Evolutionary conservation across 2,113 vertebrate genomes (phyloP).

Genomic region (Malurus cyaneus): DNA sequence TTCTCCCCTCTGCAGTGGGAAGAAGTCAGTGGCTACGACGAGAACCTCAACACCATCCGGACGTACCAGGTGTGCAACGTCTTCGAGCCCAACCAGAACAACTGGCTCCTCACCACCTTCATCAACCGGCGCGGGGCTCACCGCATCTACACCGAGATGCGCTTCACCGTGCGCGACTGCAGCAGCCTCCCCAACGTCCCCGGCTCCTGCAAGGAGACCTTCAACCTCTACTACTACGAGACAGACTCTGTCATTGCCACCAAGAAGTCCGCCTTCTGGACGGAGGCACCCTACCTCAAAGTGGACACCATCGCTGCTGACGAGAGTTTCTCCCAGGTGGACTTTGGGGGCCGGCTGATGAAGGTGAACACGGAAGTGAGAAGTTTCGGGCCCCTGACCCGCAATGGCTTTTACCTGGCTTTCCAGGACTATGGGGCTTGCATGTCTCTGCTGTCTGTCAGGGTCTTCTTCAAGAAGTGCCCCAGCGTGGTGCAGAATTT

Average conservation of each 20-base stretch:
- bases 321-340: slow-evolving; percentile 99
- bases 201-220: slow-evolving; percentile 98
- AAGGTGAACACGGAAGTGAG: slow-evolving; percentile 98
- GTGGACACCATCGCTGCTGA: slow-evolving; percentile 99
- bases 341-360: slow-evolving; percentile 96
- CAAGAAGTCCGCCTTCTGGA: slow-evolving; percentile 95
- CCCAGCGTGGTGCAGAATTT: slow-evolving; percentile 98
- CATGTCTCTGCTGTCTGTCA: slow-evolving; percentile 96
- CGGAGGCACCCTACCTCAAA: slow-evolving; percentile 97
- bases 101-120: slow-evolving; percentile 98
- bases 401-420: slow-evolving; percentile 96
- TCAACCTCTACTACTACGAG: slow-evolving; percentile 98
- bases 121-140: slow-evolving; percentile 91
- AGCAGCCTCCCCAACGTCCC: slow-evolving; percentile 97
- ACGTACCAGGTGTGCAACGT: slow-evolving; percentile 99
- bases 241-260: slow-evolving; percentile 94
- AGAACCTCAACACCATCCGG: slow-evolving; percentile 98
- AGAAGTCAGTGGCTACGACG: slow-evolving; percentile 98
- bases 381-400: slow-evolving; percentile 93
- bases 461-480: slow-evolving; percentile 98
- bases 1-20: slow-evolving; percentile 84
- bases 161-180: slow-evolving; percentile 97
- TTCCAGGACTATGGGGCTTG: slow-evolving; percentile 99
- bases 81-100: slow-evolving; percentile 97
- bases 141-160: slow-evolving; percentile 96